Evolutionary conservation across 2,797 vertebrate genomes (phyloP).

Genomic region (Anguilla marmorata): DNA sequence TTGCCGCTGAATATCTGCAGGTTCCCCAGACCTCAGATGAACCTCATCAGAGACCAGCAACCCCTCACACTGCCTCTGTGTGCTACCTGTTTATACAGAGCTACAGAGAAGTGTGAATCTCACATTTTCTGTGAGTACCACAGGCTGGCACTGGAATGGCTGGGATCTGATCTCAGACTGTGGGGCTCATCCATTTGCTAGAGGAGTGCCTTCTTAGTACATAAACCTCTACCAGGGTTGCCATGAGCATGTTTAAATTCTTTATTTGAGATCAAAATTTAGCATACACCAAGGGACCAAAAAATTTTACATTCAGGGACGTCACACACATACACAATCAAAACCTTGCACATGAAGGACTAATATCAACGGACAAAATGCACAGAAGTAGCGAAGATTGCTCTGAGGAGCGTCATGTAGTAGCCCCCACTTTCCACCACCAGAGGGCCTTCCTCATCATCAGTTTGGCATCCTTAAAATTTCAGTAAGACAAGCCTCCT

Average conservation of each 20-base stretch:
- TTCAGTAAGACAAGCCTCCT: background rate
- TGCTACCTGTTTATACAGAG: background rate
- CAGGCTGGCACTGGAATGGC: background rate
- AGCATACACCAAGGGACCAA: background rate
- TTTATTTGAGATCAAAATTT: background rate
- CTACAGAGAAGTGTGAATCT: background rate
- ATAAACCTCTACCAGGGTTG: background rate
- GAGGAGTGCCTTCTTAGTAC: background rate
- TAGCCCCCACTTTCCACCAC: background rate
- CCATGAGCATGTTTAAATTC: background rate
- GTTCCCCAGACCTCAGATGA: background rate
- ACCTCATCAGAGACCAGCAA: background rate
- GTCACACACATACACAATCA: background rate
- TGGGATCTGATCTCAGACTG: background rate
- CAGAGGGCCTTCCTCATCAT: slow-evolving; percentile 34
- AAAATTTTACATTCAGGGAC: background rate
- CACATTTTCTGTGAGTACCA: background rate
- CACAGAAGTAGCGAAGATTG: background rate
- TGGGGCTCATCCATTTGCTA: background rate
- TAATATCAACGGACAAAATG: background rate
- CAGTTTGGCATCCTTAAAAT: background rate
- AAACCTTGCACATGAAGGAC: background rate
- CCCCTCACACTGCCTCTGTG: background rate
- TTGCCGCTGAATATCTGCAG: background rate
- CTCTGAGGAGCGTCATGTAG: background rate